Evolutionary conservation across 2,888 invertebrate species (phyloP).

Genomic region (Sympetrum striolatum): DNA sequence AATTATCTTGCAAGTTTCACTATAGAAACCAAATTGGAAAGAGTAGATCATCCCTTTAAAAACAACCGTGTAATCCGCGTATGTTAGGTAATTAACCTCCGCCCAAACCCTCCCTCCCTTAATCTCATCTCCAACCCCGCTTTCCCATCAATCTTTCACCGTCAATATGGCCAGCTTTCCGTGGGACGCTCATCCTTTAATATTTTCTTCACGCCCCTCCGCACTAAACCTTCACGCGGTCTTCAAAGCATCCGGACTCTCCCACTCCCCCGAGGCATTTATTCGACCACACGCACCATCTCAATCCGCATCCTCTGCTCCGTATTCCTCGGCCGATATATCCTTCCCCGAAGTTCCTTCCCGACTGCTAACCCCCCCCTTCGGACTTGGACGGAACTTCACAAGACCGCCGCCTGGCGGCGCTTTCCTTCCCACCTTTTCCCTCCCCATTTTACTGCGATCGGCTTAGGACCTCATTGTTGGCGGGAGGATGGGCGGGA

Average conservation of each 20-base stretch:
- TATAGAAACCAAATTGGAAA: no score
- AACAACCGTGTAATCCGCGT: background rate
- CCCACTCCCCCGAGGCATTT: background rate
- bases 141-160: background rate
- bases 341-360: background rate
- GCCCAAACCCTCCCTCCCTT: background rate
- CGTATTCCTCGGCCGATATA: background rate
- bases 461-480: background rate
- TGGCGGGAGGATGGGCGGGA: background rate
- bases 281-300: slow-evolving; percentile 9
- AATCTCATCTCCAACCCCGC: background rate
- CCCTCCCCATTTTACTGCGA: slow-evolving; percentile 8
- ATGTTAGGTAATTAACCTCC: background rate
- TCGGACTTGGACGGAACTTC: background rate
- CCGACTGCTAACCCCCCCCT: background rate
- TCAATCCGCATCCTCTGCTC: background rate
- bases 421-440: background rate
- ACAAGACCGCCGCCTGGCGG: background rate
- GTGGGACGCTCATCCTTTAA: slow-evolving; percentile 18
- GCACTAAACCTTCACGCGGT: background rate
- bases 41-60: background rate
- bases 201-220: slow-evolving; percentile 24
- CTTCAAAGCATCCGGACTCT: background rate
- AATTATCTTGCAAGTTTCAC: no score
- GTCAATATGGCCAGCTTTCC: background rate